Evolutionary conservation across 2,797 vertebrate genomes (phyloP).

Genomic region (Mormyrus hasselquistii): DNA sequence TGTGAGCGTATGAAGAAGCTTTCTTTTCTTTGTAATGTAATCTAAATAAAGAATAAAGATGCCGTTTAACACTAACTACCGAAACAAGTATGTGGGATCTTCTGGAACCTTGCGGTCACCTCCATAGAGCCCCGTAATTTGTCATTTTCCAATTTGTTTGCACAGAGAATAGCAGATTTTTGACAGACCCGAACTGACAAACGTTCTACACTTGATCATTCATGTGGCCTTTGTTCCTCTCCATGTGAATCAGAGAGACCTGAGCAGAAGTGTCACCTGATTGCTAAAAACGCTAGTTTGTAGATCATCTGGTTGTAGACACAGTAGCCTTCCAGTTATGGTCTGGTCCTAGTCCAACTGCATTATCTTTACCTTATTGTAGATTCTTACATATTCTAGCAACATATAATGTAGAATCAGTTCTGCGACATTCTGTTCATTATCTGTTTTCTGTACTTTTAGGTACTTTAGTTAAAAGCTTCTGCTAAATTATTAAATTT

Average conservation of each 20-base stretch:
- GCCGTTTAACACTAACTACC: not conserved
- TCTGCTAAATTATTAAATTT: not conserved
- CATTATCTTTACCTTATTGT: too few relatives aligned
- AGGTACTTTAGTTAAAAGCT: not conserved
- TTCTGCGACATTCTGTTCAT: too few relatives aligned
- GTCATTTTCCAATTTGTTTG: not conserved
- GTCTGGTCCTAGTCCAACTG: too few relatives aligned
- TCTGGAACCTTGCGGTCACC: not conserved
- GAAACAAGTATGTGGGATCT: not conserved
- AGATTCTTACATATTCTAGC: too few relatives aligned
- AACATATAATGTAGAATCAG: too few relatives aligned
- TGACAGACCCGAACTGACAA: not conserved
- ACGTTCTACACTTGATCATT: not conserved
- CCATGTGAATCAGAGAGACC: not conserved
- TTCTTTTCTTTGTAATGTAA: not conserved
- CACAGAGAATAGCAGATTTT: not conserved
- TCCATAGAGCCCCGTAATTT: not conserved
- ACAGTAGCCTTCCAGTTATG: not conserved
- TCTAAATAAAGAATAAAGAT: not conserved
- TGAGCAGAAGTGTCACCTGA: not conserved
- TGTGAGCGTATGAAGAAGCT: not conserved
- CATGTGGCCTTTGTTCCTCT: not conserved
- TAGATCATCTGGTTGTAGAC: not conserved
- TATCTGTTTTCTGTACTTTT: too few relatives aligned
- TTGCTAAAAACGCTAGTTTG: not conserved